Conservation (phyloP, 2,113 vertebrate species). For the Panthera tigris region DNA sequence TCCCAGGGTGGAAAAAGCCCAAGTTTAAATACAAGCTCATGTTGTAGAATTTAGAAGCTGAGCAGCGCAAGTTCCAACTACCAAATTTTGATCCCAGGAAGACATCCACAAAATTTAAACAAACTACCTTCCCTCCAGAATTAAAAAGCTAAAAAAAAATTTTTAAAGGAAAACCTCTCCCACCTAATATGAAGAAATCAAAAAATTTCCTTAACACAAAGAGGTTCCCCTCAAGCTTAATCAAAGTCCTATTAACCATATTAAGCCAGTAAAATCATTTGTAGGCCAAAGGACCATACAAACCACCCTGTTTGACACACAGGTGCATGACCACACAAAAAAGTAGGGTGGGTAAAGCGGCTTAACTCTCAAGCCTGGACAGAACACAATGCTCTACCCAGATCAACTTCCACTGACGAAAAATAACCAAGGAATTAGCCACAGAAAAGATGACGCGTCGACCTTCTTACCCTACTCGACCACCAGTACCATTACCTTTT, state of each 20-base stretch:
- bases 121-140: constrained; percentile 44
- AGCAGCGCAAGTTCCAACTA: constrained; percentile 73
- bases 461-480: constrained; percentile 74
- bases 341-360: background rate
- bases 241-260: constrained; percentile 46
- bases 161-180: constrained; percentile 13
- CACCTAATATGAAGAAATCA: constrained; percentile 39
- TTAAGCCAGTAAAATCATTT: constrained; percentile 64
- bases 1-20: background rate
- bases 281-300: constrained; percentile 44
- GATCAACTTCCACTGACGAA: constrained; percentile 65
- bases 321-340: constrained; percentile 54
- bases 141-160: constrained; percentile 53
- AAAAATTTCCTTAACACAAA: constrained; percentile 56
- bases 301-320: constrained; percentile 32
- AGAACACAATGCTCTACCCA: constrained; percentile 66
- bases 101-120: constrained; percentile 68
- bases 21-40: constrained; percentile 1
- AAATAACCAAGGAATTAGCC: constrained; percentile 68
- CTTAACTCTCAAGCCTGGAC: constrained; percentile 50
- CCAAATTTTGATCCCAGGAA: constrained; percentile 37
- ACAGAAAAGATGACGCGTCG: constrained; percentile 71
- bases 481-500: constrained; percentile 92
- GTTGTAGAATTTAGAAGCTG: constrained; percentile 54
- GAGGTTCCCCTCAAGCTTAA: background rate